Evolutionary conservation across 2,113 vertebrate genomes (phyloP).

Genomic region (Odocoileus hemionus): DNA sequence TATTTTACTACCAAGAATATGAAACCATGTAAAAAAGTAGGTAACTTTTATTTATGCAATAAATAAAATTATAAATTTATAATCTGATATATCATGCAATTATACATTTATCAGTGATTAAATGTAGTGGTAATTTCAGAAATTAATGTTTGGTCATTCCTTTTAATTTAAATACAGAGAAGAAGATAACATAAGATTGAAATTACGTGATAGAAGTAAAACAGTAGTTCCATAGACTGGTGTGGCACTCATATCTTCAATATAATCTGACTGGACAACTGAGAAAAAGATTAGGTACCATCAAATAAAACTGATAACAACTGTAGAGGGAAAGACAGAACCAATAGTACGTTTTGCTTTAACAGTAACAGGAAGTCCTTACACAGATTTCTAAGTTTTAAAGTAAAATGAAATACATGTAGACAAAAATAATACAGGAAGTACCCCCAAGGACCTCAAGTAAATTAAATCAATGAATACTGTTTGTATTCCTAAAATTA

Average conservation of each 20-base stretch:
- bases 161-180: not conserved
- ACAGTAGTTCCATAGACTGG: not conserved
- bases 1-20: not conserved
- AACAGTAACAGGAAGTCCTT: not conserved
- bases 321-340: not conserved
- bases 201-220: not conserved
- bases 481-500: constrained; percentile 26
- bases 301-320: not conserved
- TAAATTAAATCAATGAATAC: not conserved
- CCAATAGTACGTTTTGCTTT: not conserved
- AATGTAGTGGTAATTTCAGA: not conserved
- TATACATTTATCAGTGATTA: not conserved
- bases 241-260: not conserved
- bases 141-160: not conserved
- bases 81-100: not conserved
- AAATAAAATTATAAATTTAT: not conserved
- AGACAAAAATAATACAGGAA: not conserved
- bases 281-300: not conserved
- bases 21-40: not conserved
- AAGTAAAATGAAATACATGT: not conserved
- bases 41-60: not conserved
- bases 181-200: not conserved
- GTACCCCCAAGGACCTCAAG: not conserved
- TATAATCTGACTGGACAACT: not conserved
- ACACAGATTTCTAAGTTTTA: not conserved